Evolutionary conservation across 2,888 invertebrate genomes (phyloP).

Genomic region (Apantesis nais): DNA sequence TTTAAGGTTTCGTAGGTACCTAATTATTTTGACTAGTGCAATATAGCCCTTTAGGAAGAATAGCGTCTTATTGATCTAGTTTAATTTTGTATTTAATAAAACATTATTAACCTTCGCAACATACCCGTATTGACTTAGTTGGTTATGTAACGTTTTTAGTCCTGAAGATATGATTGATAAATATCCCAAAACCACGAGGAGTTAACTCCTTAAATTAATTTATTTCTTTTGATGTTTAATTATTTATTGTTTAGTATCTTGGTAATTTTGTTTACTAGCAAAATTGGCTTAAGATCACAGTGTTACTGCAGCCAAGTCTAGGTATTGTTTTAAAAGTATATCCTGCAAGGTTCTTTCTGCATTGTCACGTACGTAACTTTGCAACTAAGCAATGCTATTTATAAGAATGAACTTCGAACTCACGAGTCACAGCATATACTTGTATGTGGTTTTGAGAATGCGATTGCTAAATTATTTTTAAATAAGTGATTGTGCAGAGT

Average conservation of each 20-base stretch:
- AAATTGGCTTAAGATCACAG: slow-evolving; percentile 82
- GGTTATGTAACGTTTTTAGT: not conserved
- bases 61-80: slow-evolving; percentile 35
- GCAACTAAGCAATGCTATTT: slow-evolving; percentile 17
- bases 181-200: slow-evolving; percentile 31
- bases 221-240: slow-evolving; percentile 41
- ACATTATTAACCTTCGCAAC: slow-evolving; percentile 3
- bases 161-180: not conserved
- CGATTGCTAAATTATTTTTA: slow-evolving; percentile 2
- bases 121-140: not conserved
- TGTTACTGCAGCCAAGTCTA: slow-evolving; percentile 39
- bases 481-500: slow-evolving; percentile 1
- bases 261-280: slow-evolving; percentile 81
- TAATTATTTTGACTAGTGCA: slow-evolving; percentile 79
- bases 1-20: slow-evolving; percentile 71
- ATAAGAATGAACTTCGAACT: slow-evolving; percentile 7
- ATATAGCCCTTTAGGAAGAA: slow-evolving; percentile 66
- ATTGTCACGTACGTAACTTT: slow-evolving; percentile 12
- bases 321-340: not conserved
- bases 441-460: slow-evolving; percentile 6
- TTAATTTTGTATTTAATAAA: slow-evolving; percentile 32
- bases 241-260: slow-evolving; percentile 65
- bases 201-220: slow-evolving; percentile 41
- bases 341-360: slow-evolving; percentile 17
- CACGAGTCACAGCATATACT: slow-evolving; percentile 13